Conservation (phyloP, 1,140 invertebrate genomes). For the Drosophila saltans region DNA sequence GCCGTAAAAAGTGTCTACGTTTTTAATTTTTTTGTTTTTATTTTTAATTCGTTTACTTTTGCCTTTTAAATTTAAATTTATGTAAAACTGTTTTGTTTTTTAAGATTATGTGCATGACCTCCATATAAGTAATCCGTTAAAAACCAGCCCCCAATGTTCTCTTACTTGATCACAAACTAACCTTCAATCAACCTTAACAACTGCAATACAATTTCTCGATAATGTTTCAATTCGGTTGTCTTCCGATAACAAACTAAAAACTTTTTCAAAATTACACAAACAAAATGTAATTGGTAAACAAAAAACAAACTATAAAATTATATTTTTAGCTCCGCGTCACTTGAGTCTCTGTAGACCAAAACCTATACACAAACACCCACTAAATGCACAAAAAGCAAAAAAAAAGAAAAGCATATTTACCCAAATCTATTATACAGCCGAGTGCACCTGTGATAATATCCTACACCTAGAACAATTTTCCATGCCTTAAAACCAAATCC, state of each 20-base stretch:
- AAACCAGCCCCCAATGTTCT: too few species aligned
- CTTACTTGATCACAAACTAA: too few species aligned
- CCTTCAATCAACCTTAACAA: slow-evolving; percentile 5
- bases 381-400: not conserved
- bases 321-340: slow-evolving; percentile 70
- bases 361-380: slow-evolving; percentile 17
- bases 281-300: slow-evolving; percentile 36
- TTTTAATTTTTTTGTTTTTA: not conserved
- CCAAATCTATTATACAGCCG: slow-evolving; percentile 39
- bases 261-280: not conserved
- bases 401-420: not conserved
- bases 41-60: not conserved
- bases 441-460: slow-evolving; percentile 50
- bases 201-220: slow-evolving; percentile 53
- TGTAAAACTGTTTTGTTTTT: not conserved
- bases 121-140: too few species aligned
- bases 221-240: slow-evolving; percentile 26
- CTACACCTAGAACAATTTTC: not conserved
- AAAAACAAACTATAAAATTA: slow-evolving; percentile 42
- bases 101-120: not conserved
- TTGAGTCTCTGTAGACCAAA: slow-evolving; percentile 64
- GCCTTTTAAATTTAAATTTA: slow-evolving; percentile 1
- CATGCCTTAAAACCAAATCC: slow-evolving; percentile 3
- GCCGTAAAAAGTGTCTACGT: too few species aligned
- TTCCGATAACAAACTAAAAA: slow-evolving; percentile 32